These are phyloP conservation scores for Trialeurodes vaporariorum DNA, from an alignment of 1,140 invertebrate genomes.

Conservation along the genomic window DNA sequence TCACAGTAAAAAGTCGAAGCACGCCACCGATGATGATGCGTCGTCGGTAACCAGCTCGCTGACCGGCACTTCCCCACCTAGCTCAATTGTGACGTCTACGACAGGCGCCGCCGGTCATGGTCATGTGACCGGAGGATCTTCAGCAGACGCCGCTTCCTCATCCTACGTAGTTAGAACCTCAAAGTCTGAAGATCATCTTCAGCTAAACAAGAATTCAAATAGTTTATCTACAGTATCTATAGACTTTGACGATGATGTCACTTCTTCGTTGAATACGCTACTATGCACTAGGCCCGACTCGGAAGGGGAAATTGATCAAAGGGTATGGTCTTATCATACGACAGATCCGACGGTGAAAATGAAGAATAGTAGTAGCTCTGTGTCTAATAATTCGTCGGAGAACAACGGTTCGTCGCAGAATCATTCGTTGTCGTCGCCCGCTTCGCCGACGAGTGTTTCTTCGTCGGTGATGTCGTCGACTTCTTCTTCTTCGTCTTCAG, in stretches of 20 bases:
- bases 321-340: not conserved
- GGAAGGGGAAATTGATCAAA: constrained; percentile 18
- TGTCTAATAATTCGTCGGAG: not conserved
- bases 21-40: constrained; percentile 31
- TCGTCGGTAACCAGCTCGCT: constrained; percentile 44
- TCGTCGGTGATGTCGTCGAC: constrained; percentile 72
- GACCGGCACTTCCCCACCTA: constrained; percentile 30
- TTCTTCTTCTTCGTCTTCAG: constrained; percentile 33
- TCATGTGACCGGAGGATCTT: constrained; percentile 17
- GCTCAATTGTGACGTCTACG: constrained; percentile 15
- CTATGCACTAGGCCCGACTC: constrained; percentile 66
- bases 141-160: constrained; percentile 23
- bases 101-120: constrained; percentile 18
- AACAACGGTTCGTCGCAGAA: constrained; percentile 42
- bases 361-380: not conserved
- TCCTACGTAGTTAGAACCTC: constrained; percentile 45
- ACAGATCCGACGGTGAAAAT: not conserved
- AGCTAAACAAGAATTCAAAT: constrained; percentile 45
- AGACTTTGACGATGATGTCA: constrained; percentile 85
- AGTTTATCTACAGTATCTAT: constrained; percentile 67
- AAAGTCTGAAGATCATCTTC: constrained; percentile 73
- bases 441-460: constrained; percentile 71
- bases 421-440: constrained; percentile 54
- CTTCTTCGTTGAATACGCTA: constrained; percentile 80
- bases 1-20: constrained; percentile 29